Conservation (phyloP, 2,797 vertebrate genomes). For the Enteromius trimaculatus region DNA sequence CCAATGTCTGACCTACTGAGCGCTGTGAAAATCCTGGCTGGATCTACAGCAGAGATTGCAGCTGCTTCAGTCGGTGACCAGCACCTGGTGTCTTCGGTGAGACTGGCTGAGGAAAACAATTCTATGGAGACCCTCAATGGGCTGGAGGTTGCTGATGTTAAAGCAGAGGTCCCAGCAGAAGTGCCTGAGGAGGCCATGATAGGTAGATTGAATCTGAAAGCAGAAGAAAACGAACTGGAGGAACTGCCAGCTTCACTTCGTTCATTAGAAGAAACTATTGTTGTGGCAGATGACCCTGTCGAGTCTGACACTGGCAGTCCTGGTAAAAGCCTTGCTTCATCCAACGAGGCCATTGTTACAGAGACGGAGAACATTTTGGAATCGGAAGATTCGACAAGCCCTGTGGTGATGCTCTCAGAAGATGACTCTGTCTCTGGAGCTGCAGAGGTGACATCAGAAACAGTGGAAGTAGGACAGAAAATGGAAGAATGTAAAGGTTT, state of each 20-base stretch:
- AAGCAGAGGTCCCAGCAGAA: neutral
- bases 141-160: neutral
- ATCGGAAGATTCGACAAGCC: neutral
- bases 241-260: neutral
- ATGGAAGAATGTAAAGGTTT: neutral
- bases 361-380: neutral
- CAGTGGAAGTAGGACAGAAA: neutral
- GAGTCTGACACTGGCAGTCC: neutral
- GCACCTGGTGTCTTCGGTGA: constrained; percentile 51
- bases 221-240: neutral
- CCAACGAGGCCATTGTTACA: neutral
- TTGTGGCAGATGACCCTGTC: neutral
- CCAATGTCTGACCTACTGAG: constrained; percentile 55
- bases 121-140: constrained; percentile 19
- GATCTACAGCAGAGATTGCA: constrained; percentile 68
- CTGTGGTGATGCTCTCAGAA: constrained; percentile 6
- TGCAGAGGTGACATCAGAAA: neutral
- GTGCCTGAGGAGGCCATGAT: neutral
- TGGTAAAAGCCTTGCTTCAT: neutral
- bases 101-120: constrained; percentile 50
- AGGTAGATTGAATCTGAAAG: neutral
- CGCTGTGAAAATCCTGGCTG: constrained; percentile 62
- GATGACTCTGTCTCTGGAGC: constrained; percentile 45
- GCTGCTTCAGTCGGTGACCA: constrained; percentile 69
- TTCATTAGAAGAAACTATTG: neutral